These are phyloP conservation scores for Toxotes lorentzi DNA, from an alignment of 2,797 vertebrate species.

Conservation along the genomic window DNA sequence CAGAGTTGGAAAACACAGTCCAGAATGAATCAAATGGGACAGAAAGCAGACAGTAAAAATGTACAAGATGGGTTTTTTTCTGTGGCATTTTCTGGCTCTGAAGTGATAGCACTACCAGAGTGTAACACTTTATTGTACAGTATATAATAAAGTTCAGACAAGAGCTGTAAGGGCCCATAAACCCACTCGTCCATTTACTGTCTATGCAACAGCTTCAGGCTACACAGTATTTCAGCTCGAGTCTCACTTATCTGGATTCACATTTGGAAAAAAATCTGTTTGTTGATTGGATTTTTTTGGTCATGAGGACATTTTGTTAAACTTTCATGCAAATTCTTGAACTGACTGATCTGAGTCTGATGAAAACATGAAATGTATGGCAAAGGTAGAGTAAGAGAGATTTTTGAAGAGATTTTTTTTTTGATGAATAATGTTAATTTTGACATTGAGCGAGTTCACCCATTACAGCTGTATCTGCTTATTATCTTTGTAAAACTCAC, in stretches of 20 bases:
- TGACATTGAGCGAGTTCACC: constrained; percentile 1
- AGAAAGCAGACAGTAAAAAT: constrained; percentile 38
- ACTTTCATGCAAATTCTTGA: constrained; percentile 26
- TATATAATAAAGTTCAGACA: constrained; percentile 55
- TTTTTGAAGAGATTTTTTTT: background rate
- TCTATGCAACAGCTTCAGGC: constrained; percentile 44
- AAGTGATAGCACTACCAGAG: constrained; percentile 30
- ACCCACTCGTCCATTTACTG: constrained; percentile 43
- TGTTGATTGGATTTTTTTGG: constrained; percentile 32
- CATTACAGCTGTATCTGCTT: background rate
- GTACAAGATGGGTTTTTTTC: constrained; percentile 17
- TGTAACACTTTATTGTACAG: constrained; percentile 40
- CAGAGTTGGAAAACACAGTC: constrained; percentile 35
- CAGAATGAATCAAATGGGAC: constrained; percentile 44
- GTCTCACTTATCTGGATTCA: constrained; percentile 23
- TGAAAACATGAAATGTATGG: constrained; percentile 21
- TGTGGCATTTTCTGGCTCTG: constrained; percentile 31
- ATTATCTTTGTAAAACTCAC: background rate
- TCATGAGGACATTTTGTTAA: constrained; percentile 22
- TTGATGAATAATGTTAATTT: background rate
- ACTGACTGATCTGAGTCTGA: constrained; percentile 11
- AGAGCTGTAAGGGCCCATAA: constrained; percentile 40
- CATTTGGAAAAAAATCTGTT: constrained; percentile 19
- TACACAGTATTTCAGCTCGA: constrained; percentile 2
- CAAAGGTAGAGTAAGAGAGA: background rate